phyloP scores from a whole-genome alignment of 2,888 invertebrate species.

The Urechis unicinctus region DNA sequence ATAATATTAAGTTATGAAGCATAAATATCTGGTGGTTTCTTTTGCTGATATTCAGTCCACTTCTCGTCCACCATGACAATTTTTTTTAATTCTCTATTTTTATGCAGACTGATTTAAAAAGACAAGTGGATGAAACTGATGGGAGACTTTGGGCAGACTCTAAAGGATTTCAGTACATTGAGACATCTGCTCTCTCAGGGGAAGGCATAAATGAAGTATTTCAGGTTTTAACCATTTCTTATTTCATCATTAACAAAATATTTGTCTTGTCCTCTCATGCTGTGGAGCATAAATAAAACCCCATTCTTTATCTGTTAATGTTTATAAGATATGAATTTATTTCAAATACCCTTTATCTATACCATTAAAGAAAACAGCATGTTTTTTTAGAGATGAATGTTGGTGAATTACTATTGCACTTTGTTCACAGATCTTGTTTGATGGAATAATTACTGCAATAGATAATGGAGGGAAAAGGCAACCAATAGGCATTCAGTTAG shows the following conservation, averaged over 20 bases:
- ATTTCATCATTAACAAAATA: not conserved
- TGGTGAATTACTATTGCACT: not conserved
- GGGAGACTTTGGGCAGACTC: slow-evolving; percentile 47
- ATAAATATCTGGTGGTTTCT: too few species aligned
- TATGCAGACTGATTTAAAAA: slow-evolving; percentile 38
- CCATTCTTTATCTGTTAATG: not conserved
- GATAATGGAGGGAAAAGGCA: slow-evolving; percentile 45
- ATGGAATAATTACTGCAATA: slow-evolving; percentile 39
- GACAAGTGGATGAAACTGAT: slow-evolving; percentile 44
- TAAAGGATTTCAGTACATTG: slow-evolving; percentile 47
- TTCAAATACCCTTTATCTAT: not conserved
- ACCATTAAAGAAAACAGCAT: too few species aligned
- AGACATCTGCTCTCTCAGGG: slow-evolving; percentile 48
- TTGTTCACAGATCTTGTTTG: slow-evolving; percentile 39
- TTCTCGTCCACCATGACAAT: not conserved
- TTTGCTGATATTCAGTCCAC: too few species aligned
- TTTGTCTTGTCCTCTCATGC: too few species aligned
- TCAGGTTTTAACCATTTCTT: slow-evolving; percentile 30
- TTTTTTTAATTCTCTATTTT: not conserved
- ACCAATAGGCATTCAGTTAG: slow-evolving; percentile 41
- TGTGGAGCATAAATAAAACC: not conserved
- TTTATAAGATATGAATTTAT: not conserved
- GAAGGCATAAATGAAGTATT: slow-evolving; percentile 49
- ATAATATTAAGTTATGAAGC: too few species aligned
- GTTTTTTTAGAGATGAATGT: too few species aligned